Evolutionary conservation across 2,888 invertebrate genomes (phyloP).

Genomic region (Dione vanillae): DNA sequence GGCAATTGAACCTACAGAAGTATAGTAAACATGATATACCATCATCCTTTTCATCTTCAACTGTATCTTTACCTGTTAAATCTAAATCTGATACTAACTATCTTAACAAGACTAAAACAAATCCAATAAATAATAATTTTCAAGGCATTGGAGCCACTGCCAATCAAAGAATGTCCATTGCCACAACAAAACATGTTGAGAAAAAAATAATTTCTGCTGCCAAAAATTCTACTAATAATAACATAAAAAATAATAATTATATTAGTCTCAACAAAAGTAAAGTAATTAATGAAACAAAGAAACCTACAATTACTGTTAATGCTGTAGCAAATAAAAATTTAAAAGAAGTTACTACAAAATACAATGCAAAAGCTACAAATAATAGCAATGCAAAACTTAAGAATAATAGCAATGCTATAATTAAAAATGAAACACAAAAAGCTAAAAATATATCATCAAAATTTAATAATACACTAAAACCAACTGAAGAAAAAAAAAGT

Average conservation of each 20-base stretch:
- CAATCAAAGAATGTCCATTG: not conserved
- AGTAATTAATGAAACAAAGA: constrained; percentile 1
- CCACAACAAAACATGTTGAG: not conserved
- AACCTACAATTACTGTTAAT: not conserved
- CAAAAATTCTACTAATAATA: constrained; percentile 6
- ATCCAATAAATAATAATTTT: constrained; percentile 52
- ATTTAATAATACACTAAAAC: constrained; percentile 39
- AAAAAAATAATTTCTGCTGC: constrained; percentile 10
- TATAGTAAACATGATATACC: constrained; percentile 51
- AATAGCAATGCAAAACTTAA: not conserved
- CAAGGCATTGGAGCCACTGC: constrained; percentile 49
- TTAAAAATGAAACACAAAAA: constrained; percentile 24
- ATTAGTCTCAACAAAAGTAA: constrained; percentile 15
- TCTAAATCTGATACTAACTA: constrained; percentile 33
- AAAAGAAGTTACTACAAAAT: constrained; percentile 6
- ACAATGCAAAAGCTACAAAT: constrained; percentile 16
- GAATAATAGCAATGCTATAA: not conserved
- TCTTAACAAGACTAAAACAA: constrained; percentile 27
- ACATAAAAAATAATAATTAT: constrained; percentile 25
- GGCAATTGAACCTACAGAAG: constrained; percentile 71
- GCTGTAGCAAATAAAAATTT: constrained; percentile 17
- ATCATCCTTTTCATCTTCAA: constrained; percentile 38
- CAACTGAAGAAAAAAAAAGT: constrained; percentile 52
- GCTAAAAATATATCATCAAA: constrained; percentile 29
- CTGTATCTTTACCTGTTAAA: constrained; percentile 40